These are phyloP conservation scores for Melanotaenia boesemani DNA, from an alignment of 2,797 vertebrate species.

Conservation along the genomic window DNA sequence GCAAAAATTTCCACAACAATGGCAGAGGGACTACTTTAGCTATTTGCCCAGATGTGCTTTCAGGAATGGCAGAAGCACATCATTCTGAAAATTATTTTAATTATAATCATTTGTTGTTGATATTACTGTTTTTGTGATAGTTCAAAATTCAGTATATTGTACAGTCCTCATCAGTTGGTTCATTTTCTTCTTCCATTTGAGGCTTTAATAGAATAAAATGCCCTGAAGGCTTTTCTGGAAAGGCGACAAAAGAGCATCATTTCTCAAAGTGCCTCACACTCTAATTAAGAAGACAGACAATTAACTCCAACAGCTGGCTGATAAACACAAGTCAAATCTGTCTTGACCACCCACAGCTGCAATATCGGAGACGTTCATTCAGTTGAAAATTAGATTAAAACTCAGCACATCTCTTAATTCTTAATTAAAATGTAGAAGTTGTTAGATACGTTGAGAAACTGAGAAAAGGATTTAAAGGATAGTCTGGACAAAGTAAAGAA, in stretches of 20 bases:
- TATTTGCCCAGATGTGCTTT: too few relatives aligned
- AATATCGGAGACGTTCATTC: conserved; percentile 7
- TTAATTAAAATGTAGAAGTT: background rate
- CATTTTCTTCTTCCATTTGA: conserved; percentile 12
- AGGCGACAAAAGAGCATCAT: conserved; percentile 4
- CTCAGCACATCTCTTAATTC: background rate
- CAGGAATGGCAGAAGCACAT: too few relatives aligned
- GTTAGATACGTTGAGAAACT: background rate
- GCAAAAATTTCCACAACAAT: too few relatives aligned
- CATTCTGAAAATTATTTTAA: too few relatives aligned
- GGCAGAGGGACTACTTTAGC: too few relatives aligned
- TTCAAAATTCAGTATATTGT: too few relatives aligned
- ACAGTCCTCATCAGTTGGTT: background rate
- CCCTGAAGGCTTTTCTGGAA: conserved; percentile 8
- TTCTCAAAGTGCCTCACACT: conserved; percentile 12
- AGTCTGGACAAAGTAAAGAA: background rate
- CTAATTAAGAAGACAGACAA: conserved; percentile 17
- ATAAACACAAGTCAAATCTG: conserved; percentile 29
- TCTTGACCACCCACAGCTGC: conserved; percentile 32
- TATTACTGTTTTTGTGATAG: too few relatives aligned
- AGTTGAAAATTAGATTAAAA: background rate
- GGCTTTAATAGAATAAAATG: conserved; percentile 5
- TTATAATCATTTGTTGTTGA: too few relatives aligned
- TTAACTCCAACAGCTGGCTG: conserved; percentile 28
- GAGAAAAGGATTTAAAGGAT: background rate